A percentile compares a stretch with the other conserved stretches of the same genome.
phyloP scores from a whole-genome alignment of 2,888 invertebrate species.

The Brachynemurus nebulosus region DNA sequence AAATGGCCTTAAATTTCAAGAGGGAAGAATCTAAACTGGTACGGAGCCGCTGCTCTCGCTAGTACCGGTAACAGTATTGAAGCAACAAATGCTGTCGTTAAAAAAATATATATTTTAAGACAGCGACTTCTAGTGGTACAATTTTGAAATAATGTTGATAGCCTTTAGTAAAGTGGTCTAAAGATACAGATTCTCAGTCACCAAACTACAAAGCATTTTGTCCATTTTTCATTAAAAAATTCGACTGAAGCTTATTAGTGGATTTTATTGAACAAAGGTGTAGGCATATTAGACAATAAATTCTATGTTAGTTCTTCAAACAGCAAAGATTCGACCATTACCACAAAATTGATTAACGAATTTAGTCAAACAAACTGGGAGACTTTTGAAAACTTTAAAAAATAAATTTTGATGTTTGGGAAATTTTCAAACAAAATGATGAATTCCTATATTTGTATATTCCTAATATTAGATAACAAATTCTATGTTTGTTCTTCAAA shows the following conservation, averaged over 20 bases:
- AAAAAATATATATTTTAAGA: too few species aligned
- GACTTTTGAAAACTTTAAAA: not conserved
- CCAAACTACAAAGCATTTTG: not conserved
- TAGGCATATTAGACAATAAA: not conserved
- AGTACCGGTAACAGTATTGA: too few species aligned
- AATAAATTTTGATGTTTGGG: not conserved
- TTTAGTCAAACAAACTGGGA: not conserved
- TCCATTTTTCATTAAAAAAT: not conserved
- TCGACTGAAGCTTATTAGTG: not conserved
- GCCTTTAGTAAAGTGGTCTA: too few species aligned
- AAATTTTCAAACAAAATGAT: not conserved
- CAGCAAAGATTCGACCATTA: not conserved
- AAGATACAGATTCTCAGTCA: not conserved
- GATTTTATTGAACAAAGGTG: not conserved
- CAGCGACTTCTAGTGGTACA: too few species aligned
- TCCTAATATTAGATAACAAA: not conserved
- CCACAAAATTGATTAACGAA: not conserved
- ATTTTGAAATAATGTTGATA: too few species aligned
- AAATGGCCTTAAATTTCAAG: too few species aligned
- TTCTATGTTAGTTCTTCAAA: not conserved
- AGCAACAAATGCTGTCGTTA: too few species aligned
- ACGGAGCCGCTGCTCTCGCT: too few species aligned
- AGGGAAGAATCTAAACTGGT: too few species aligned
- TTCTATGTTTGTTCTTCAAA: not conserved
- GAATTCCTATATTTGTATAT: too few species aligned